A percentile compares a stretch with the other conserved stretches of the same genome.
Evolutionary conservation across 2,888 invertebrate genomes (phyloP).

Genomic region (Ophraella communa): DNA sequence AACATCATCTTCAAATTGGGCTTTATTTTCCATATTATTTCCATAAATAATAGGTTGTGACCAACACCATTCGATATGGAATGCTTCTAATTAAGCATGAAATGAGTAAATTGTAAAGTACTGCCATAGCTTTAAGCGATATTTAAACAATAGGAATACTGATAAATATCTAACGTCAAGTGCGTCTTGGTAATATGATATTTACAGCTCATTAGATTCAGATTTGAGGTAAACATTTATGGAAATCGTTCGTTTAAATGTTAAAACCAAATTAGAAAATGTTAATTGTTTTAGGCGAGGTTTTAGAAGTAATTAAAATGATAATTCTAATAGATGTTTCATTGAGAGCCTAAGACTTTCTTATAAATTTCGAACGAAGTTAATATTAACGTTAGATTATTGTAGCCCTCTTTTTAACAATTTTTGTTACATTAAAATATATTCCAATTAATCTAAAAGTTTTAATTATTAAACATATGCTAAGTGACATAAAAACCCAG

Average conservation of each 20-base stretch:
- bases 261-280: not conserved
- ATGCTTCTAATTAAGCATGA: conserved; percentile 38
- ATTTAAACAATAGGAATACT: conserved; percentile 36
- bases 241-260: conserved; percentile 20
- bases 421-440: too few relatives aligned
- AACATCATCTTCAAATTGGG: conserved; percentile 9
- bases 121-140: conserved; percentile 32
- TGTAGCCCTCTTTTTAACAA: too few relatives aligned
- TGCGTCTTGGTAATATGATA: conserved; percentile 36
- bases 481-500: too few relatives aligned
- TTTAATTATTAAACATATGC: too few relatives aligned
- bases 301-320: not conserved
- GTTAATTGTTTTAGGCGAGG: not conserved
- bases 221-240: conserved; percentile 33
- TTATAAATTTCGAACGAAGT: too few relatives aligned
- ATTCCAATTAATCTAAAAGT: too few relatives aligned
- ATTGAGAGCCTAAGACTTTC: too few relatives aligned
- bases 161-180: conserved; percentile 38
- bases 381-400: too few relatives aligned
- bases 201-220: conserved; percentile 38
- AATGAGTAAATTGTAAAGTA: conserved; percentile 39
- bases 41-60: conserved; percentile 28
- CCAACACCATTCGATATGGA: conserved; percentile 32
- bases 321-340: too few relatives aligned
- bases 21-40: conserved; percentile 10